Conservation (phyloP, 2,797 vertebrate genomes). For the Pteropus rufus region DNA sequence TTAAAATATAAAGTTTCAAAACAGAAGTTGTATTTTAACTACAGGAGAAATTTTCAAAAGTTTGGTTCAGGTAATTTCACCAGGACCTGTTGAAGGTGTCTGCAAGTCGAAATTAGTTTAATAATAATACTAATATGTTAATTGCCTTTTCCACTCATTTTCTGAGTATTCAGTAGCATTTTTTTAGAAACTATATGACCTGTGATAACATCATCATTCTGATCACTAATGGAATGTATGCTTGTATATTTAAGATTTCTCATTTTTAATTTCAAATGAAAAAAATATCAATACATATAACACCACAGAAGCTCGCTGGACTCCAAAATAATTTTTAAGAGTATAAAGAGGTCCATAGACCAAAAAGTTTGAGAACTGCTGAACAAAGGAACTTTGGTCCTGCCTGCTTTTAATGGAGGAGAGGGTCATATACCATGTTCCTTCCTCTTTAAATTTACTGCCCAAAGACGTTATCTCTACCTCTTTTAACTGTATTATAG, state of each 20-base stretch:
- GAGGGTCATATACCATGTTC: not conserved
- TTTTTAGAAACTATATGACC: not conserved
- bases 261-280: slow-evolving; percentile 34
- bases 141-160: not conserved
- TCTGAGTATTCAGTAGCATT: not conserved
- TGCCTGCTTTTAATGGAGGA: not conserved
- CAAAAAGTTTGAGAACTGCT: not conserved
- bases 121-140: not conserved
- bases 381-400: not conserved
- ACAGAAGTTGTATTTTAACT: not conserved
- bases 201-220: not conserved
- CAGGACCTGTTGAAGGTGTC: not conserved
- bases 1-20: slow-evolving; percentile 29
- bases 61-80: not conserved
- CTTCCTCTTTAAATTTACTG: not conserved
- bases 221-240: not conserved
- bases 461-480: not conserved
- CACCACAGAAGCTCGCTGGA: not conserved
- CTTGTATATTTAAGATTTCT: not conserved
- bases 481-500: not conserved
- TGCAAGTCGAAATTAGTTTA: slow-evolving; percentile 22
- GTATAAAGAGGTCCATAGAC: not conserved
- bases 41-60: not conserved
- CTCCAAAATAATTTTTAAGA: not conserved
- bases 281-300: not conserved